Evolutionary conservation across 2,888 invertebrate species (phyloP), one percentile per base, ranked within the genome.

Genomic region (Limnephilus rhombicus): DNA sequence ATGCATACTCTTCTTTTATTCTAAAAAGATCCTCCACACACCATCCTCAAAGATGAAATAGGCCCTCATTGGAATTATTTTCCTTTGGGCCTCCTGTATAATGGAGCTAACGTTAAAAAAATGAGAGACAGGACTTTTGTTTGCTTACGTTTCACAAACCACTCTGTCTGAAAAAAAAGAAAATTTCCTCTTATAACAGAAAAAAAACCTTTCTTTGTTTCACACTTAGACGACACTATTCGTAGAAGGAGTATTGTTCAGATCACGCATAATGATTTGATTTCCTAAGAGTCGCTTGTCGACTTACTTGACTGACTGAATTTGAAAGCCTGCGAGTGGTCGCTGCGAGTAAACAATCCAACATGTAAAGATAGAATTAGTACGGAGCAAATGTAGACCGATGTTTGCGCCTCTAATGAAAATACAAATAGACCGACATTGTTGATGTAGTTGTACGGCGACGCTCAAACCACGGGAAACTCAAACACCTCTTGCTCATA

Each of bases 361-460:
- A 68, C 88, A 88, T 68, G 88, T 86, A 29, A 45, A 80, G 88
- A 88, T 29, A 37, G 80, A 88, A 88, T 88, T 88, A 88, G 88
- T 88, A 80, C 31, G 41, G 89, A 81, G 81, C 31, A 41, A 89
- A 89, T 89, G 81, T 81, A 41, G 45, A 89, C 89, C 81, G 89
- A 90, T 91, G 87, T 91, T 91, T 91, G 91, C 87, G 31, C 41
- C n/a, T 41, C 45, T 91, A 85, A 91, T 91, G 91, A 91, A 87
- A 91, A 91, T 86, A 87, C 91, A 91, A 91, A 91, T 91, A 91
- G 91, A 68, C 80, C 53, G 80, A 89, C 41, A 80, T 41, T 81
- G 89, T 80, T n/a, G 18, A 41, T 89, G 45, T 81, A 80, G 80
- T n/a, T 81, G 41, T 81, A 89, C 45, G 31, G 45, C n/a, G 13